These are phyloP conservation scores for Thumatha senex DNA, from an alignment of 2,888 invertebrate species.

Conservation along the genomic window DNA sequence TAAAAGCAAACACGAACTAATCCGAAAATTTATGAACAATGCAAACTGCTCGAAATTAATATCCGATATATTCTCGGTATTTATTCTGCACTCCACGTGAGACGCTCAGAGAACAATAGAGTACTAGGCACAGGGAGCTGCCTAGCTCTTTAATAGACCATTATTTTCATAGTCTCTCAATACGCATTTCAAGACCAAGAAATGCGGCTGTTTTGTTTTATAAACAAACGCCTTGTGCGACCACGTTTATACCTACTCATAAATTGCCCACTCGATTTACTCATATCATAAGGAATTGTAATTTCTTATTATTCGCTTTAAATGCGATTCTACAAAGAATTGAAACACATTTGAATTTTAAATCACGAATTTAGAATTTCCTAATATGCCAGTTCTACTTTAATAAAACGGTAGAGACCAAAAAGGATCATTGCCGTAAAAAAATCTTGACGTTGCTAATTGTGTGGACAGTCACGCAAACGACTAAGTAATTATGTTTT, in stretches of 20 bases:
- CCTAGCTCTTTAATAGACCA: constrained; percentile 53
- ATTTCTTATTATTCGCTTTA: constrained; percentile 42
- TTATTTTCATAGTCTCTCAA: constrained; percentile 62
- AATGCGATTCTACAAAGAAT: constrained; percentile 37
- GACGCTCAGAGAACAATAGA: constrained; percentile 36
- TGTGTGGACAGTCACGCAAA: constrained; percentile 62
- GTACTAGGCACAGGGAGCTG: constrained; percentile 38
- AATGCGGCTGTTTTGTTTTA: constrained; percentile 68
- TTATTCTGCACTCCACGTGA: constrained; percentile 23
- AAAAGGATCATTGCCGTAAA: constrained; percentile 42
- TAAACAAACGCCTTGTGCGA: constrained; percentile 74
- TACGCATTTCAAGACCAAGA: constrained; percentile 58
- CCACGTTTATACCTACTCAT: constrained; percentile 52
- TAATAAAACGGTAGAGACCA: constrained; percentile 25
- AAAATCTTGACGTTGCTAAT: constrained; percentile 60
- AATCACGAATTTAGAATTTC: constrained; percentile 35
- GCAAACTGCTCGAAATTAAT: constrained; percentile 22
- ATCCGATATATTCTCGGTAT: constrained; percentile 33
- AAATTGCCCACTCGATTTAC: constrained; percentile 52
- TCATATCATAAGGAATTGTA: constrained; percentile 48
- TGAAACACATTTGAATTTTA: constrained; percentile 43
- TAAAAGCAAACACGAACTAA: neutral
- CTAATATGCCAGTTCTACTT: constrained; percentile 21
- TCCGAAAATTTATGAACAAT: constrained; percentile 20
- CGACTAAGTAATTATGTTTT: constrained; percentile 71